phyloP scores from a whole-genome alignment of 1,140 invertebrate species.

The Brachionus koreanus region DNA sequence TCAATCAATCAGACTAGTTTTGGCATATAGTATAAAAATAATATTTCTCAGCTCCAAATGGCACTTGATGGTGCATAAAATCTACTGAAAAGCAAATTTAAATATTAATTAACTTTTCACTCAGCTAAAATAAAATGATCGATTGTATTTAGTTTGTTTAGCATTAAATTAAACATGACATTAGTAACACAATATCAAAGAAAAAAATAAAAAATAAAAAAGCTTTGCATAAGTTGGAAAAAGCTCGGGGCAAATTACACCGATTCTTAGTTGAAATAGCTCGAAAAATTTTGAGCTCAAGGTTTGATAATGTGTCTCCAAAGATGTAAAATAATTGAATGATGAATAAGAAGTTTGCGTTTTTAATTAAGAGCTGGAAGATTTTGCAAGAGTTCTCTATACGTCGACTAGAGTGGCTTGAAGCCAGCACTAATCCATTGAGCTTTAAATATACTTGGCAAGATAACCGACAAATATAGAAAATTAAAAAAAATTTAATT shows the following conservation, averaged over 20 bases:
- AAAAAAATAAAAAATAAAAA: too few relatives aligned
- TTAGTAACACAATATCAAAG: background rate
- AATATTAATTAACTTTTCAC: background rate
- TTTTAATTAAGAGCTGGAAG: background rate
- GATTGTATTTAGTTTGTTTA: background rate
- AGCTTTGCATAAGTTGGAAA: background rate
- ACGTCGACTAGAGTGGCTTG: too few relatives aligned
- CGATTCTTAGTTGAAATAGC: background rate
- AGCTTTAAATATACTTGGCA: background rate
- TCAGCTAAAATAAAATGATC: background rate
- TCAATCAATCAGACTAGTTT: background rate
- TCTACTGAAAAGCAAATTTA: background rate
- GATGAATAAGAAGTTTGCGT: too few relatives aligned
- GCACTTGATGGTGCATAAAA: background rate
- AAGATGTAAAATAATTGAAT: background rate
- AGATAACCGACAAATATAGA: background rate
- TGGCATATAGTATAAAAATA: background rate
- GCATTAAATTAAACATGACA: background rate
- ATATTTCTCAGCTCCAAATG: background rate
- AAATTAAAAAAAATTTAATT: background rate
- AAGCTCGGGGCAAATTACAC: background rate
- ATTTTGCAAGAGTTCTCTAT: background rate
- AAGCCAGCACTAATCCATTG: background rate
- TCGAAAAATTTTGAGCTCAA: background rate
- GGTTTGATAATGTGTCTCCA: background rate